Evolutionary conservation across 2,888 invertebrate genomes (phyloP).

Genomic region (Apotomis turbidana): DNA sequence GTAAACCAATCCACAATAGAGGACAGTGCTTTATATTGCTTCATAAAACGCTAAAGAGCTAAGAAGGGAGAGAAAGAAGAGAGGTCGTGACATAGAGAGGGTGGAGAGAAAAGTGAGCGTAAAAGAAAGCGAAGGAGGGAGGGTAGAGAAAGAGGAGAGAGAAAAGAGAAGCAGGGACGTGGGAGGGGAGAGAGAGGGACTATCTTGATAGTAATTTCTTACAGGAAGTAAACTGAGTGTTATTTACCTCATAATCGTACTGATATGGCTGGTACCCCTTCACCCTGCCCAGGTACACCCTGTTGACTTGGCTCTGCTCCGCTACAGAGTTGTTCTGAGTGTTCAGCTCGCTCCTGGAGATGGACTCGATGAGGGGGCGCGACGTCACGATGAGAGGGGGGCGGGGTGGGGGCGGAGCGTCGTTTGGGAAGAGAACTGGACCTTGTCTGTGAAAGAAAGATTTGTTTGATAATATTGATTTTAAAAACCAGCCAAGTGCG

Average conservation of each 20-base stretch:
- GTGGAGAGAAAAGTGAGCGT: too few species aligned
- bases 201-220: too few species aligned
- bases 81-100: neutral
- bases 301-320: conserved; percentile 53
- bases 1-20: too few species aligned
- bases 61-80: neutral
- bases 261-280: conserved; percentile 58
- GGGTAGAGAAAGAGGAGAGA: too few species aligned
- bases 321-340: conserved; percentile 57
- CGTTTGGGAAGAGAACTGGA: conserved; percentile 76
- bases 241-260: conserved; percentile 64
- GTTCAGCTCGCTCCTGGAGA: conserved; percentile 69
- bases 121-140: too few species aligned
- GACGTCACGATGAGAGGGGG: conserved; percentile 75
- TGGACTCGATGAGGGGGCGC: conserved; percentile 69
- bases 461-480: too few species aligned
- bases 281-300: conserved; percentile 51
- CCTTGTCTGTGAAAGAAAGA: conserved; percentile 66
- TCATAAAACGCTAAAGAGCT: neutral
- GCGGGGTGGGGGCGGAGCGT: conserved; percentile 65
- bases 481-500: too few species aligned
- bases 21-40: too few species aligned
- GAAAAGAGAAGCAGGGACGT: too few species aligned
- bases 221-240: neutral
- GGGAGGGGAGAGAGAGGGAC: too few species aligned